Conservation (phyloP, 2,797 vertebrate genomes). For the Mormyrus hasselquistii region DNA sequence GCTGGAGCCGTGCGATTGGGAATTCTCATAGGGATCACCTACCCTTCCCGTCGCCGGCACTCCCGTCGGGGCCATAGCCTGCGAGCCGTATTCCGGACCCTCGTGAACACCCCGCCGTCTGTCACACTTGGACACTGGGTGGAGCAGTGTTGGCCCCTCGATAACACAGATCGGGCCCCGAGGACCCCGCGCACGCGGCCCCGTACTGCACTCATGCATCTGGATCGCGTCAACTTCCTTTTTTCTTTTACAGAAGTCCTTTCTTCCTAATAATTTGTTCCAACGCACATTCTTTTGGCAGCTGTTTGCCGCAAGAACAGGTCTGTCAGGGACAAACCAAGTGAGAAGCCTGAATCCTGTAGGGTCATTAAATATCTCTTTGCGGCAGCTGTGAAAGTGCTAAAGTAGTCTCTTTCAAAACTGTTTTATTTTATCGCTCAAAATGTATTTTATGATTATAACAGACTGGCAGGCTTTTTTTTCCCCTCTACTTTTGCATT, state of each 20-base stretch:
- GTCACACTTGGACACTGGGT: slow-evolving; percentile 13
- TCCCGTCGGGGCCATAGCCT: slow-evolving; percentile 39
- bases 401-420: neutral
- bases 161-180: neutral
- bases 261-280: slow-evolving; percentile 3
- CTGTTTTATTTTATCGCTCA: neutral
- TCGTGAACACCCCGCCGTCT: slow-evolving; percentile 41
- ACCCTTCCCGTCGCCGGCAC: slow-evolving; percentile 35
- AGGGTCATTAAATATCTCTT: slow-evolving; percentile 16
- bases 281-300: slow-evolving; percentile 2
- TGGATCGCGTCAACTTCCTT: slow-evolving; percentile 3
- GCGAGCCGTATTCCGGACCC: slow-evolving; percentile 46
- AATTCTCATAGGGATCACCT: slow-evolving; percentile 41
- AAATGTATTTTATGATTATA: slow-evolving; percentile 3
- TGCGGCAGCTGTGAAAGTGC: neutral
- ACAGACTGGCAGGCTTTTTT: neutral
- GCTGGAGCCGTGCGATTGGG: slow-evolving; percentile 18
- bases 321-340: neutral
- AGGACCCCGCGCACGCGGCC: neutral
- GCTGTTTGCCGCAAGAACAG: slow-evolving; percentile 15
- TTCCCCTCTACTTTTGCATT: neutral
- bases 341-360: neutral
- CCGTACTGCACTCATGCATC: neutral
- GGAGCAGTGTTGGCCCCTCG: neutral
- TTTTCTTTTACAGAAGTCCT: slow-evolving; percentile 15